These are phyloP conservation scores for Agrypnus murinus DNA, from an alignment of 2,888 invertebrate species.

Conservation along the genomic window DNA sequence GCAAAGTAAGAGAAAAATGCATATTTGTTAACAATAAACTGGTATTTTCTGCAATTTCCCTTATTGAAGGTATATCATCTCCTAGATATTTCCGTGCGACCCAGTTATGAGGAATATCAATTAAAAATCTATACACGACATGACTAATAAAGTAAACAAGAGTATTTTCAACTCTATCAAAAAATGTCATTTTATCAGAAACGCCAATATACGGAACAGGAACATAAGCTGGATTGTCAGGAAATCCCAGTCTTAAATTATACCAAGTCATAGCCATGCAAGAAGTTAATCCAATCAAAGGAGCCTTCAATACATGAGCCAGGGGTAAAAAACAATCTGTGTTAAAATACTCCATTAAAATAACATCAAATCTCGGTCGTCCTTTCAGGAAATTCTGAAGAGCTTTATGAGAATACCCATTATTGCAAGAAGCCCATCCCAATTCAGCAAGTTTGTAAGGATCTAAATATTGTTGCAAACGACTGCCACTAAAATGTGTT, in stretches of 20 bases:
- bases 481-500: too few species aligned
- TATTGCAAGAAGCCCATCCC: too few species aligned
- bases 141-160: constrained; percentile 53
- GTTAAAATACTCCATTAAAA: neutral
- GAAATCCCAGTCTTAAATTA: constrained; percentile 71
- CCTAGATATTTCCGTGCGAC: constrained; percentile 67
- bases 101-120: constrained; percentile 49
- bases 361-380: neutral
- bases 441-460: too few species aligned
- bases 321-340: constrained; percentile 71
- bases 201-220: constrained; percentile 70
- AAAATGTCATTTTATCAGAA: constrained; percentile 64
- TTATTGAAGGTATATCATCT: constrained; percentile 70
- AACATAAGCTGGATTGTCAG: constrained; percentile 72
- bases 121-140: constrained; percentile 39
- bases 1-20: constrained; percentile 70
- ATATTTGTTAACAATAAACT: constrained; percentile 72
- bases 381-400: constrained; percentile 2
- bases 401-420: neutral
- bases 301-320: constrained; percentile 75
- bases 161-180: constrained; percentile 70
- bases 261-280: constrained; percentile 73
- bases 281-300: constrained; percentile 75
- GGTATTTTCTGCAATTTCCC: constrained; percentile 68
- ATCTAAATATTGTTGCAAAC: too few species aligned